Conservation (phyloP, 2,888 invertebrate species). For the Chloroclystis v-ata region DNA sequence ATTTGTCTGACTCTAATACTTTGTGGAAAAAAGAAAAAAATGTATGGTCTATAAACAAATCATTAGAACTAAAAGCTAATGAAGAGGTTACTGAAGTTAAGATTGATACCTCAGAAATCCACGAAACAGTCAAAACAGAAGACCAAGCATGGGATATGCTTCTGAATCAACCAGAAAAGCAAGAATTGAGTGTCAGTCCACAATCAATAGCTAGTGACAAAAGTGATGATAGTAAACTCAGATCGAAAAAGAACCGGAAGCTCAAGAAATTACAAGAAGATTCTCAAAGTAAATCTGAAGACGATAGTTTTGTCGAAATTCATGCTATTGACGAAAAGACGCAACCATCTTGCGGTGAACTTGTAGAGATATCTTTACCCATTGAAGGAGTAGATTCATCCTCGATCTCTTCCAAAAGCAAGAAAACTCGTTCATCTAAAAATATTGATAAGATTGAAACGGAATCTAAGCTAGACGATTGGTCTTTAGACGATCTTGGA, state of each 20-base stretch:
- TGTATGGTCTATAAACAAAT: constrained; percentile 22
- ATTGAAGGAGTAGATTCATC: constrained; percentile 53
- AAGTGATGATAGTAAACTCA: constrained; percentile 53
- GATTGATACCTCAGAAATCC: constrained; percentile 25
- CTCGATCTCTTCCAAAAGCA: constrained; percentile 48
- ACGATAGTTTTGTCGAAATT: constrained; percentile 71
- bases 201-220: constrained; percentile 31
- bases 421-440: constrained; percentile 53
- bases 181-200: constrained; percentile 30
- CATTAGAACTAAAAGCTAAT: constrained; percentile 29
- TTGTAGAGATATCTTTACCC: constrained; percentile 65
- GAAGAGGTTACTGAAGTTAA: constrained; percentile 33
- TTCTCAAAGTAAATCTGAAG: constrained; percentile 50
- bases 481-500: constrained; percentile 34
- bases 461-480: constrained; percentile 34
- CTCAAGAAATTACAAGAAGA: constrained; percentile 55
- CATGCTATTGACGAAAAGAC: constrained; percentile 67
- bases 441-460: constrained; percentile 47
- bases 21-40: constrained; percentile 27
- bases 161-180: constrained; percentile 52
- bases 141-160: constrained; percentile 72
- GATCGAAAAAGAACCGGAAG: constrained; percentile 57
- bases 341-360: constrained; percentile 51
- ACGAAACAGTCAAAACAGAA: constrained; percentile 53
- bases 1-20: constrained; percentile 18